Conservation (phyloP, 2,888 invertebrate genomes). For the Anarsia innoxiella region DNA sequence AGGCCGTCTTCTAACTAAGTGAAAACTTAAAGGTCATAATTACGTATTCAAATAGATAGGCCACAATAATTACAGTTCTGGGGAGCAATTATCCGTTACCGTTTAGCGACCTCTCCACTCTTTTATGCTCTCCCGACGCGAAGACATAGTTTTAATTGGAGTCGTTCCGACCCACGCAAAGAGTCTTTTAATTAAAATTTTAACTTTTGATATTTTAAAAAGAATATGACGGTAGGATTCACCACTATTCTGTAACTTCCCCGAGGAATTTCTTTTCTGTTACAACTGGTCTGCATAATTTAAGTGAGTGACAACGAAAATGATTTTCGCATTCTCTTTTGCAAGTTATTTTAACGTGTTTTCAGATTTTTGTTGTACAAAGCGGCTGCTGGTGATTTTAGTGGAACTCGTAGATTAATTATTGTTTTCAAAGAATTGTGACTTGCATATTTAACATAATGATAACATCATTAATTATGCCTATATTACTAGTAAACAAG, state of each 20-base stretch:
- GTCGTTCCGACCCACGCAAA: slow-evolving; percentile 56
- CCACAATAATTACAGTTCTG: slow-evolving; percentile 47
- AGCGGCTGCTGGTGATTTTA: not conserved
- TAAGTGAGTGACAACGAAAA: slow-evolving; percentile 16
- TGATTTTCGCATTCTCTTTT: not conserved
- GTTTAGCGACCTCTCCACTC: slow-evolving; percentile 48
- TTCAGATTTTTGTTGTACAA: not conserved
- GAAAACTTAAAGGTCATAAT: too few relatives aligned
- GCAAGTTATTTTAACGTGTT: not conserved
- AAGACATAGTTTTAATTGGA: slow-evolving; percentile 72
- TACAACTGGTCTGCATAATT: slow-evolving; percentile 25
- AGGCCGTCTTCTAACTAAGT: too few relatives aligned
- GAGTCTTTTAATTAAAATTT: slow-evolving; percentile 64
- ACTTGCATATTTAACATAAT: too few relatives aligned
- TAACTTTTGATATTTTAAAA: slow-evolving; percentile 55
- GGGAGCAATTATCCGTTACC: slow-evolving; percentile 50
- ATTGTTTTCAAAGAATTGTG: too few relatives aligned
- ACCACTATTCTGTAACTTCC: slow-evolving; percentile 36
- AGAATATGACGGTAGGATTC: slow-evolving; percentile 38
- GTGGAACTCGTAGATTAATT: too few relatives aligned
- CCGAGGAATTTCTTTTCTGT: slow-evolving; percentile 26
- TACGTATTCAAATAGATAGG: slow-evolving; percentile 40
- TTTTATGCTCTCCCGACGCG: slow-evolving; percentile 30
- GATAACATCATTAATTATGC: too few relatives aligned
- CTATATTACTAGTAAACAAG: too few relatives aligned